Evolutionary conservation across 2,797 vertebrate genomes (phyloP).

Genomic region (Enteromius fasciolatus): DNA sequence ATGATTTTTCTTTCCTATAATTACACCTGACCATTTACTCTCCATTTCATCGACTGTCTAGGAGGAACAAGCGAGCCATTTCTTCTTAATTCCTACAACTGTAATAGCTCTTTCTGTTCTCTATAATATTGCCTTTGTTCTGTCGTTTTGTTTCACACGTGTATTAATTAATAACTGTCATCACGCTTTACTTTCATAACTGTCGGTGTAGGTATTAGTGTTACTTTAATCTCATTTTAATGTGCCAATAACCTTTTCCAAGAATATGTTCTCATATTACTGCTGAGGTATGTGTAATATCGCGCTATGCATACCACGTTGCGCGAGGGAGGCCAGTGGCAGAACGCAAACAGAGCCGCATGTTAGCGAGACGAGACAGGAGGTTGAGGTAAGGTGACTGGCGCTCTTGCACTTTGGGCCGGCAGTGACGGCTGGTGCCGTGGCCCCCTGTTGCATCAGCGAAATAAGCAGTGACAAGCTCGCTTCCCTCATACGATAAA

Average conservation of each 20-base stretch:
- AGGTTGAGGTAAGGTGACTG: slow-evolving; percentile 74
- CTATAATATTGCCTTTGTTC: slow-evolving; percentile 17
- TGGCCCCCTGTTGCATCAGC: slow-evolving; percentile 74
- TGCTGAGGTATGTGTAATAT: slow-evolving; percentile 6
- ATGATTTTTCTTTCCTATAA: not conserved
- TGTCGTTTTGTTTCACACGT: slow-evolving; percentile 25
- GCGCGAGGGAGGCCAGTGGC: not conserved
- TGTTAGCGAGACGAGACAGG: slow-evolving; percentile 69
- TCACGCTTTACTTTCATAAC: slow-evolving; percentile 26
- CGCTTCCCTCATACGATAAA: slow-evolving; percentile 43
- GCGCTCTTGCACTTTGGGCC: slow-evolving; percentile 67
- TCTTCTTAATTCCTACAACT: not conserved
- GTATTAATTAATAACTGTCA: slow-evolving; percentile 34
- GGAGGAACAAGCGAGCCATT: not conserved
- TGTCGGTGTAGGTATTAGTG: not conserved
- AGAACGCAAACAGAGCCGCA: slow-evolving; percentile 17
- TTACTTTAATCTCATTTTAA: slow-evolving; percentile 33
- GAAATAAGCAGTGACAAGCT: slow-evolving; percentile 78
- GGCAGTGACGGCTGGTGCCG: slow-evolving; percentile 71
- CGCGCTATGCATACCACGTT: not conserved
- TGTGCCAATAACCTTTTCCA: slow-evolving; percentile 33
- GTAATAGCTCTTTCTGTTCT: slow-evolving; percentile 8
- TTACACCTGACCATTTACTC: not conserved
- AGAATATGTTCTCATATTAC: slow-evolving; percentile 22
- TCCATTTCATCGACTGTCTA: not conserved